Evolutionary conservation across 2,113 vertebrate genomes (phyloP).

Genomic region (Cyrtonyx montezumae): DNA sequence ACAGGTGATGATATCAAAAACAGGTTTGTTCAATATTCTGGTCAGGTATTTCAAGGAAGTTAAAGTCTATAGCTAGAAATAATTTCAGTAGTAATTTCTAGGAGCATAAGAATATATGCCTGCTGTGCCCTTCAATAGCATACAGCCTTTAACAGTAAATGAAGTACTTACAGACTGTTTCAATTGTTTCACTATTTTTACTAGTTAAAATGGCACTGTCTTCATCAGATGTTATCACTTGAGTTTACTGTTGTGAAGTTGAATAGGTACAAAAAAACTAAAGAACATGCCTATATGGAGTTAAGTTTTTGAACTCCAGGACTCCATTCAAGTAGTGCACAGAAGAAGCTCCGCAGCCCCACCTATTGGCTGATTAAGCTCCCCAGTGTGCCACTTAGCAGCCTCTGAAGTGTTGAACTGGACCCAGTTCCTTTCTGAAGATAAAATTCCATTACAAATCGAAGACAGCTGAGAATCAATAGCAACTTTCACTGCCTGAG

Average conservation of each 20-base stretch:
- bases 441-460: background rate
- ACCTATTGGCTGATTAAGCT: slow-evolving; percentile 52
- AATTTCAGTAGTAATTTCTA: too few relatives aligned
- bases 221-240: background rate
- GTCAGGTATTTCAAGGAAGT: background rate
- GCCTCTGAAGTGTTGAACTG: background rate
- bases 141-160: fast-evolving
- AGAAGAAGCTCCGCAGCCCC: slow-evolving; percentile 52
- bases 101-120: background rate
- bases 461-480: background rate
- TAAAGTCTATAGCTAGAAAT: background rate
- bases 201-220: background rate
- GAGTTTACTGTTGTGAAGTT: background rate
- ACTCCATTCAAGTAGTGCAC: background rate
- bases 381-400: background rate
- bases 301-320: background rate
- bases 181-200: background rate
- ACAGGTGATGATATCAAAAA: background rate
- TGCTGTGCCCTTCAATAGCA: background rate
- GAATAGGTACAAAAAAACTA: background rate
- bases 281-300: background rate
- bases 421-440: background rate
- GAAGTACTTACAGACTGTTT: background rate
- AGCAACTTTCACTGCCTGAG: background rate
- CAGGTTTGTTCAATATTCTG: background rate